A percentile compares a stretch with the other conserved stretches of the same genome.
phyloP scores from a whole-genome alignment of 2,113 vertebrate species.

The Notarius quadriscutis region DNA sequence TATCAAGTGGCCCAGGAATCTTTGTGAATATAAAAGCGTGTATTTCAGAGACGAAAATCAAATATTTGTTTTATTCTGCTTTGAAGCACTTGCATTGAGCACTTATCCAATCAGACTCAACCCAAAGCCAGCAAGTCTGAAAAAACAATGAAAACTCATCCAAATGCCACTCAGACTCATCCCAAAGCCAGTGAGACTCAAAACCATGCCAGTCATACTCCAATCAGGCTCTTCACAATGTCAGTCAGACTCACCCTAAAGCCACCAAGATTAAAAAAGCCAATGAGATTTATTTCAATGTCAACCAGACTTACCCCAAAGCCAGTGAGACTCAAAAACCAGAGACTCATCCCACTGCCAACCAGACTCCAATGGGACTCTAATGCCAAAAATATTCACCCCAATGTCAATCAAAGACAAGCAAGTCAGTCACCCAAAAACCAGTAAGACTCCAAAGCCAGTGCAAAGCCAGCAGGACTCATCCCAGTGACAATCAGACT shows the following conservation, averaged over 20 bases:
- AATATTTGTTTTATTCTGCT: background rate
- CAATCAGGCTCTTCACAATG: background rate
- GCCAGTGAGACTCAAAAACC: background rate
- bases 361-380: background rate
- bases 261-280: background rate
- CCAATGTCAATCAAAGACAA: background rate
- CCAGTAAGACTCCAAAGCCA: background rate
- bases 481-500: background rate
- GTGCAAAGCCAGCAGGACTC: background rate
- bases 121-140: background rate
- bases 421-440: background rate
- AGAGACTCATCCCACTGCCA: background rate
- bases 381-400: background rate
- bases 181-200: background rate
- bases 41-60: background rate
- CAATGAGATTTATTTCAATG: background rate
- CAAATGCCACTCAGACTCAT: background rate
- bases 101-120: background rate
- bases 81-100: background rate
- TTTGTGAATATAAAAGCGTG: background rate
- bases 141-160: background rate
- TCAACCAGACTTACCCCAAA: background rate
- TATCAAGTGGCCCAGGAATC: constrained; percentile 5
- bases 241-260: background rate
- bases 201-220: background rate